Percentiles rank a stretch among this genome's conserved stretches.
Evolutionary conservation across 2,113 vertebrate genomes (phyloP).

Genomic region (Danionella cerebrum): DNA sequence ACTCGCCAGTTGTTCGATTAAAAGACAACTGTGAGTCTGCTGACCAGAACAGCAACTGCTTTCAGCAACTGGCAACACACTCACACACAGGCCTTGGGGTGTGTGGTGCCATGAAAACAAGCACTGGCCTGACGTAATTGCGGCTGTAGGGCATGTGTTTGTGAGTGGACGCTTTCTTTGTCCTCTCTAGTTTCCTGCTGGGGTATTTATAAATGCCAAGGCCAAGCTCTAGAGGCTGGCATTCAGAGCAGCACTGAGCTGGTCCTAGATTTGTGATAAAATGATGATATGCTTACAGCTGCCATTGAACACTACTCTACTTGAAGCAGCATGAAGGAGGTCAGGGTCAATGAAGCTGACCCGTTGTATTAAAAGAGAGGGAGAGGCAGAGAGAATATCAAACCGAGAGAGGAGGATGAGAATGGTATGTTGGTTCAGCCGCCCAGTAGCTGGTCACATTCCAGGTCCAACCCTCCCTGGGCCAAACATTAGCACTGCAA

Average conservation of each 20-base stretch:
- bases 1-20: neutral
- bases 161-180: neutral
- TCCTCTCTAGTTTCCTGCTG: slow-evolving; percentile 22
- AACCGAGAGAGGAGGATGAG: neutral
- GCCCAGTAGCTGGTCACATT: slow-evolving; percentile 25
- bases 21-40: slow-evolving; percentile 17
- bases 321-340: neutral
- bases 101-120: neutral
- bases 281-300: neutral
- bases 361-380: neutral
- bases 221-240: neutral
- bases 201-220: slow-evolving; percentile 44
- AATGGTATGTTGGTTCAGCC: slow-evolving; percentile 12
- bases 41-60: slow-evolving; percentile 27
- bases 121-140: neutral
- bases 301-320: neutral
- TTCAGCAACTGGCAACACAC: slow-evolving; percentile 18
- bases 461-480: slow-evolving; percentile 21
- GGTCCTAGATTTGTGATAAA: neutral
- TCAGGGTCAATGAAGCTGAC: neutral
- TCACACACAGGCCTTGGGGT: neutral
- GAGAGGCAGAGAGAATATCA: neutral
- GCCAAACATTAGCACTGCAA: no score
- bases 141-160: neutral
- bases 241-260: neutral